Percentiles rank a stretch among this genome's conserved stretches.
These are phyloP conservation scores for Myiotriccus ornatus DNA, from an alignment of 2,797 vertebrate species.

Conservation along the genomic window DNA sequence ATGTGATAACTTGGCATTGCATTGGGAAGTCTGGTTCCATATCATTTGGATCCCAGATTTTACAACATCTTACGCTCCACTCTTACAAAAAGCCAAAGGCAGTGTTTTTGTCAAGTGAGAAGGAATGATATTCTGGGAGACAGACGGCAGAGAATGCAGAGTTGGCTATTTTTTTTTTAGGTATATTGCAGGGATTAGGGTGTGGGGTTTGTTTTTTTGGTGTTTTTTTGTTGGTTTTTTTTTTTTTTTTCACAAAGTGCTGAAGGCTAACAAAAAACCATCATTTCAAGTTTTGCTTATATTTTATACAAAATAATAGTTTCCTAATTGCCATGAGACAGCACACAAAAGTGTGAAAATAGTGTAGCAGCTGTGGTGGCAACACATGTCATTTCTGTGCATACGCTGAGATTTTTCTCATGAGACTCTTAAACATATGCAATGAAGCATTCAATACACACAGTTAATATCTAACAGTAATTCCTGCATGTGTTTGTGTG, in stretches of 20 bases:
- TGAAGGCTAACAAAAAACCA: background rate
- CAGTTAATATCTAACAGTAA: conserved; percentile 49
- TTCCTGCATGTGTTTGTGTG: background rate
- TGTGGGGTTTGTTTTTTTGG: background rate
- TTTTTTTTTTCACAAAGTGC: background rate
- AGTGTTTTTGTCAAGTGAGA: conserved; percentile 25
- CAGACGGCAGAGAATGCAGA: background rate
- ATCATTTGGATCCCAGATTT: conserved; percentile 25
- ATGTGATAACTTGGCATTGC: background rate
- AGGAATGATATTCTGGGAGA: background rate
- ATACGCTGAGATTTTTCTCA: conserved; percentile 39
- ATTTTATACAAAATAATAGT: conserved; percentile 31
- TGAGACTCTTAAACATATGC: conserved; percentile 49
- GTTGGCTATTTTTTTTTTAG: background rate
- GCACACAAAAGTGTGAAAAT: conserved; percentile 27
- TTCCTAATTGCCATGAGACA: conserved; percentile 28
- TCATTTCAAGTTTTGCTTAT: background rate
- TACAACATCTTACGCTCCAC: background rate
- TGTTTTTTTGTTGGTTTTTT: background rate
- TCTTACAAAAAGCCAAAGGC: conserved; percentile 11
- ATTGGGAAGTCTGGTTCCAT: background rate
- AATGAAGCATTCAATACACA: conserved; percentile 33
- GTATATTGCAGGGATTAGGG: background rate
- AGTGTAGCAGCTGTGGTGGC: conserved; percentile 52
- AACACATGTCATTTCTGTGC: conserved; percentile 59